Evolutionary conservation across 2,797 vertebrate genomes (phyloP), one percentile per base, ranked within the genome.

Genomic region (Acanthiza pusilla): DNA sequence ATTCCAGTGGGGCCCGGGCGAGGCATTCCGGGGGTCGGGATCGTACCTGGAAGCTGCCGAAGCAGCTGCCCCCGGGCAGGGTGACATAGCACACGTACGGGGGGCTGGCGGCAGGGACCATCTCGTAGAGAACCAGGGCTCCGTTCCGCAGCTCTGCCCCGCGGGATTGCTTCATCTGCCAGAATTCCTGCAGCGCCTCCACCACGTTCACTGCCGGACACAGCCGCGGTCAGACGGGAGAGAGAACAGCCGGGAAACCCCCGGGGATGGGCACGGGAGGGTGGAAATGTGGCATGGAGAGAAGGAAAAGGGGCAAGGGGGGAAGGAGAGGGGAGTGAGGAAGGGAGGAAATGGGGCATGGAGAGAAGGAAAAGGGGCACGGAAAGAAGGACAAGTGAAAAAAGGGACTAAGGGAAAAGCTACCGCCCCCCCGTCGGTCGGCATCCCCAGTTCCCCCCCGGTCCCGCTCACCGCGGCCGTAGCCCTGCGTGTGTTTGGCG

Each of bases 81-180:
- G 99, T 99, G 88, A 99, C 99, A 3, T 99, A 99, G 97, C 99
- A 99, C 79, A 99, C 98, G 7, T 99, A 99, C 0, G 99, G 99
- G 4, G 99, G 99, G 73, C 98, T 99, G 98, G 98, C 99, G 91
- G 99, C 98, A 1, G 99, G 99, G 30, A 99, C 99, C 99, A 99
- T 99, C 97, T 99, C 99, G 25, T 99, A 99, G 32, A 99, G 99
- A 54, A 99, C 99, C 7, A 99, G 97, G 6, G 99, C 99, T 4
- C 99, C 99, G 4, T 99, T 99, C 30, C 98, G 98, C 94, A 99
- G 97, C 71, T 99, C 99, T 0, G 99, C 99, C 5, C 99, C 99
- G 19, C 99, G 98, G 2, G 98, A 99, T 91, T 99, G 98, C 94
- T 99, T 99, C 99, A 99, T 99, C 98, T 99, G 99, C 99, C 99